Evolutionary conservation across 2,113 vertebrate species (phyloP), one percentile per base, ranked within the genome.

Genomic region (Suricata suricatta): DNA sequence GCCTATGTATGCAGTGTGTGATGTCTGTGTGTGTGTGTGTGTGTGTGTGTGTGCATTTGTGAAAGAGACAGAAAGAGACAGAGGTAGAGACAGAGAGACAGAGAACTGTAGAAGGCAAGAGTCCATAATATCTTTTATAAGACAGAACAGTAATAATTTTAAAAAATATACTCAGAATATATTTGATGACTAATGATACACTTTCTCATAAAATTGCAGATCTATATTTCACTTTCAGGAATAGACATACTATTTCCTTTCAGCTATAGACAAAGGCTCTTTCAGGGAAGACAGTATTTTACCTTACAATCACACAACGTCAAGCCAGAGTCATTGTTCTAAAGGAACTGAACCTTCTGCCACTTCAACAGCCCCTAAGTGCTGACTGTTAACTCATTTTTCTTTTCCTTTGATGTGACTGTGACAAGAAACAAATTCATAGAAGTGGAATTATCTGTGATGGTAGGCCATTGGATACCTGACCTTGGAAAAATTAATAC

Each of bases 391-490:
- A 96, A 96, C 94, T 98, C 97, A 87, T 98, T 98, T 98, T 98
- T 98, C 98, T 98, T 91, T 93, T 72, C 74, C 60, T 97, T 95
- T 98, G 84, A 97, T 97, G 72, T 96, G 97, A 90, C 86, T 90
- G 25, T 97, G 96, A 97, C 97, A 97, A 94, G 96, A 98, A 96
- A 98, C 96, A 98, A 98, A 98, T 98, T 98, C 98, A 94, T 88
- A 95, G 95, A 97, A 97, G 97, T 95, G 93, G 92, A 54, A 5
- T 86, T 97, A 87, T 93, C 94, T 93, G 90, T 95, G 97, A 95
- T 90, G 85, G 88, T 98, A 90, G 92, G 89, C 96, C 96, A 98
- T 95, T 98, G 97, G 97, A 79, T 63, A 97, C 88, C 69, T 97
- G 98, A 98, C 96, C 97, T 96, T 29, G 7, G 72, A 96, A 98